Percentiles rank a stretch among this genome's conserved stretches.
Conservation (phyloP, 2,113 vertebrate species). For the Crotalus tigris region DNA sequence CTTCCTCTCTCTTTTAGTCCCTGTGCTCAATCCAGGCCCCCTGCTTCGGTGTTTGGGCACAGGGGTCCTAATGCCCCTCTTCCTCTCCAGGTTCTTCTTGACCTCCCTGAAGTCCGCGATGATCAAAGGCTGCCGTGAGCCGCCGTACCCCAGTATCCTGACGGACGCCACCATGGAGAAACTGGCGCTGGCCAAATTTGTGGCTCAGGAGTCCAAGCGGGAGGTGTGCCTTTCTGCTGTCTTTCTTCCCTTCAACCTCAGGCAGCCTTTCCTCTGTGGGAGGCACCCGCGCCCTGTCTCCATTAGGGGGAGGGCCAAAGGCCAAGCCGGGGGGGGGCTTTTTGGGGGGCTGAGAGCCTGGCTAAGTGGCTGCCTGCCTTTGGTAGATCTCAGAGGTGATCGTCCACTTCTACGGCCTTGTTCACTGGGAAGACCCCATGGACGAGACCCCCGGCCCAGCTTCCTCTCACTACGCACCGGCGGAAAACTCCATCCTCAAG, state of each 20-base stretch:
- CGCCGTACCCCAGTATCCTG: constrained; percentile 88
- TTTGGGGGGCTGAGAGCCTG: neutral
- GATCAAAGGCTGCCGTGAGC: constrained; percentile 90
- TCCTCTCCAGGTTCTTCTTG: constrained; percentile 82
- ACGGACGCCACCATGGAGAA: constrained; percentile 97
- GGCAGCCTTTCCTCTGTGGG: neutral
- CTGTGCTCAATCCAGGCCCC: neutral
- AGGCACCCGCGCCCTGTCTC: too few species aligned
- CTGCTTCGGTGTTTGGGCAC: neutral
- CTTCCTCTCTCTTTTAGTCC: neutral
- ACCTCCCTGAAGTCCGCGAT: constrained; percentile 86
- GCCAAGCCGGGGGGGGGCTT: neutral
- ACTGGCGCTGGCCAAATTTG: constrained; percentile 90
- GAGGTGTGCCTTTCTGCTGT: constrained; percentile 75
- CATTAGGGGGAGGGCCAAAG: neutral
- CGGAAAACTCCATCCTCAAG: constrained; percentile 69
- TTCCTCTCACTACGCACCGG: constrained; percentile 49
- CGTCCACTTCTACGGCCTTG: constrained; percentile 85
- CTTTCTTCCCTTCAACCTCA: neutral
- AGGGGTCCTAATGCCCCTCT: neutral
- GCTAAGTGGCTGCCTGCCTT: neutral
- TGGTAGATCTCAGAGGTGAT: constrained; percentile 77
- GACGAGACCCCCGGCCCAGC: constrained; percentile 73
- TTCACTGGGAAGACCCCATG: constrained; percentile 96
- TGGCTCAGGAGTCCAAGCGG: constrained; percentile 90